A percentile compares a stretch with the other conserved stretches of the same genome.
phyloP scores from a whole-genome alignment of 1,140 invertebrate genomes.

The Drosophila triauraria region DNA sequence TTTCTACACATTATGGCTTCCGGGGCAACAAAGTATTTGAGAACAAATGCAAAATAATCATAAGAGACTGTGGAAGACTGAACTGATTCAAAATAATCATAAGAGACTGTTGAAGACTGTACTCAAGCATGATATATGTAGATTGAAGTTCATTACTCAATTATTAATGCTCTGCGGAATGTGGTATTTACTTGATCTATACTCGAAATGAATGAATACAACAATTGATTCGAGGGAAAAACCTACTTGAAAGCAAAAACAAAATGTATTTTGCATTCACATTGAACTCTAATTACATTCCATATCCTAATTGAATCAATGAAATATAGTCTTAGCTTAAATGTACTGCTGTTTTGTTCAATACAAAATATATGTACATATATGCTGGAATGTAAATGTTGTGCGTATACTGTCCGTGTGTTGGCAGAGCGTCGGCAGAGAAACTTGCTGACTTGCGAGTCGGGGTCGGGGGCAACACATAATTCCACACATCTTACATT shows the following conservation, averaged over 20 bases:
- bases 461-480: too few species aligned
- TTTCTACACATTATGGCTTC: not conserved
- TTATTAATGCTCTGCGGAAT: not conserved
- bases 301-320: not conserved
- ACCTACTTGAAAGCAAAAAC: conserved; percentile 1
- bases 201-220: not conserved
- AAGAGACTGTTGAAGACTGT: not conserved
- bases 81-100: not conserved
- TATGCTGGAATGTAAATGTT: too few species aligned
- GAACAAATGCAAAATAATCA: not conserved
- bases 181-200: not conserved
- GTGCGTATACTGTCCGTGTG: too few species aligned
- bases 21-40: not conserved
- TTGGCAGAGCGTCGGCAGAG: too few species aligned
- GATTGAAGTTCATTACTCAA: not conserved
- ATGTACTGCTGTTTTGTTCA: not conserved
- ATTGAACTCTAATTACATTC: conserved; percentile 8
- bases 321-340: not conserved
- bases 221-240: too few species aligned
- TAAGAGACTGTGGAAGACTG: not conserved
- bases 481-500: not conserved
- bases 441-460: too few species aligned
- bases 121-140: too few species aligned
- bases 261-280: not conserved
- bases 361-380: not conserved